phyloP scores from a whole-genome alignment of 2,113 vertebrate species.

The Columbina picui region DNA sequence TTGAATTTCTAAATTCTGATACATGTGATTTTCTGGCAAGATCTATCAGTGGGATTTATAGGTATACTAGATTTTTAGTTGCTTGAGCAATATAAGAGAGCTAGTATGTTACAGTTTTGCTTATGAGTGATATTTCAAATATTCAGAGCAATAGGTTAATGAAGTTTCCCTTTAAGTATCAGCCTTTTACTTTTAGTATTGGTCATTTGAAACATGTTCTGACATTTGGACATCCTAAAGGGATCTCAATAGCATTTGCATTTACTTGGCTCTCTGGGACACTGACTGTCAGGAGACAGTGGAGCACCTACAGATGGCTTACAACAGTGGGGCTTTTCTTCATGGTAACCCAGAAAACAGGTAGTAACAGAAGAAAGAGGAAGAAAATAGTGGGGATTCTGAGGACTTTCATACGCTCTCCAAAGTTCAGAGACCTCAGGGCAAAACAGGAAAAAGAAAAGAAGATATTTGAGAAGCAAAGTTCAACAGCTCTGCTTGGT shows the following conservation, averaged over 20 bases:
- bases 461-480: constrained; percentile 9
- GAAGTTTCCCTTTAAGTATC: not conserved
- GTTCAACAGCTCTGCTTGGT: constrained; percentile 51
- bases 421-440: constrained; percentile 46
- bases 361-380: not conserved
- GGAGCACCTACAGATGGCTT: not conserved
- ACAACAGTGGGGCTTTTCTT: not conserved
- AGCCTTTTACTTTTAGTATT: not conserved
- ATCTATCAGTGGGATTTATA: not conserved
- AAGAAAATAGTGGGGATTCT: constrained; percentile 33
- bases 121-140: not conserved
- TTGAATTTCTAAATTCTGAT: not conserved
- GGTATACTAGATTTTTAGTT: not conserved
- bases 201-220: not conserved
- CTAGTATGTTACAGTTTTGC: not conserved
- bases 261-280: not conserved
- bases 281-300: not conserved
- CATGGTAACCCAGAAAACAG: not conserved
- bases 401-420: not conserved
- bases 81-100: not conserved
- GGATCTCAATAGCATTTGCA: not conserved
- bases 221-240: not conserved
- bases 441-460: constrained; percentile 26
- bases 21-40: not conserved
- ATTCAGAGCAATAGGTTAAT: not conserved